These are phyloP conservation scores for Mylabris sibirica DNA, from an alignment of 2,888 invertebrate species.

Conservation along the genomic window DNA sequence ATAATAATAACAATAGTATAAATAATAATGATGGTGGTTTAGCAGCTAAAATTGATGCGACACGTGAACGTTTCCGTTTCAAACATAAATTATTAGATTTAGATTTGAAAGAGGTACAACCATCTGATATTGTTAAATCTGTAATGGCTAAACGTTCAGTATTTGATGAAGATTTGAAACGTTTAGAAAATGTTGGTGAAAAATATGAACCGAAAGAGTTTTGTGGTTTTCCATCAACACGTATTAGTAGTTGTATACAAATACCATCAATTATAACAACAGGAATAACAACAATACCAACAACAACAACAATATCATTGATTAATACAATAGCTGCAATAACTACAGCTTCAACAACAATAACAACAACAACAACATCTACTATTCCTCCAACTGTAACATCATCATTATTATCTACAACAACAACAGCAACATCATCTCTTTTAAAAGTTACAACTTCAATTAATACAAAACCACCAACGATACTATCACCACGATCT, in stretches of 20 bases:
- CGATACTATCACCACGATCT: conserved; percentile 56
- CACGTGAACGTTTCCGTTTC: conserved; percentile 66
- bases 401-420: conserved; percentile 21
- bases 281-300: conserved; percentile 26
- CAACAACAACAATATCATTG: conserved; percentile 27
- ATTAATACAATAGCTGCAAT: conserved; percentile 21
- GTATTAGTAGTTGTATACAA: background rate
- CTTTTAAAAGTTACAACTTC: conserved; percentile 47
- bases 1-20: background rate
- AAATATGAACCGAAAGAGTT: conserved; percentile 77
- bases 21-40: conserved; percentile 60
- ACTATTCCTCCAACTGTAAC: conserved; percentile 16
- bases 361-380: conserved; percentile 27
- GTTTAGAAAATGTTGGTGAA: conserved; percentile 86
- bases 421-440: conserved; percentile 29
- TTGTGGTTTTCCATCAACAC: conserved; percentile 41
- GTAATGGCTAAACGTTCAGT: conserved; percentile 91
- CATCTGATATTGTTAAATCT: conserved; percentile 92
- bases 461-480: conserved; percentile 55
- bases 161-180: conserved; percentile 94
- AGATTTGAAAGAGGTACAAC: conserved; percentile 73
- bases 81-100: conserved; percentile 80
- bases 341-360: conserved; percentile 26
- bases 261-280: conserved; percentile 1
- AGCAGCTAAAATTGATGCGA: conserved; percentile 63